A percentile compares a stretch with the other conserved stretches of the same genome.
These are phyloP conservation scores for Neomicropteryx cornuta DNA, from an alignment of 1,140 invertebrate species.

Conservation along the genomic window DNA sequence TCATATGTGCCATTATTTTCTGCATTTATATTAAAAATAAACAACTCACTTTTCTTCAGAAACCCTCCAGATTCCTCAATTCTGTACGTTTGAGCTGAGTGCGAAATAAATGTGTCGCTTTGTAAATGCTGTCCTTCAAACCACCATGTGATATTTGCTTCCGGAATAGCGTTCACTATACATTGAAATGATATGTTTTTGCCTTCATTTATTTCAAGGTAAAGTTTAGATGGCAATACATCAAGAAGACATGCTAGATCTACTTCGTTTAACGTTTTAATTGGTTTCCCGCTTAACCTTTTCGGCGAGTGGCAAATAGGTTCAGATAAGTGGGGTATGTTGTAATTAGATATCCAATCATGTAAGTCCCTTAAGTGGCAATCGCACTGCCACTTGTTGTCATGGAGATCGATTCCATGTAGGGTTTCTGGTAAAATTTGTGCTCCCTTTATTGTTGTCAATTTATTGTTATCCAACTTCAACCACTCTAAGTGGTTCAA, in stretches of 20 bases:
- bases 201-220: conserved; percentile 64
- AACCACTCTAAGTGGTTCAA: conserved; percentile 74
- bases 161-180: conserved; percentile 64
- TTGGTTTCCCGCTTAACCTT: conserved; percentile 50
- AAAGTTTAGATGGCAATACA: conserved; percentile 56
- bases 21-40: conserved; percentile 59
- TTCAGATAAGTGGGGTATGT: conserved; percentile 58
- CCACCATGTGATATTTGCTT: conserved; percentile 67
- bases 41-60: conserved; percentile 63
- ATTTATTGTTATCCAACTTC: conserved; percentile 68
- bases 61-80: conserved; percentile 54
- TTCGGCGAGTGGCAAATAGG: conserved; percentile 64
- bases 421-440: conserved; percentile 60
- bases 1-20: conserved; percentile 73
- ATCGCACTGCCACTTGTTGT: conserved; percentile 84
- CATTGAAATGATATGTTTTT: conserved; percentile 70
- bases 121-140: conserved; percentile 66
- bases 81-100: conserved; percentile 52
- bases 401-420: conserved; percentile 68
- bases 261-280: conserved; percentile 54
- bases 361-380: conserved; percentile 67
- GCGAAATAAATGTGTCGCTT: conserved; percentile 52
- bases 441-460: conserved; percentile 56
- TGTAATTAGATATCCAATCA: conserved; percentile 63
- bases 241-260: conserved; percentile 77